phyloP scores from a whole-genome alignment of 2,113 vertebrate genomes.

The Clarias batrachus region DNA sequence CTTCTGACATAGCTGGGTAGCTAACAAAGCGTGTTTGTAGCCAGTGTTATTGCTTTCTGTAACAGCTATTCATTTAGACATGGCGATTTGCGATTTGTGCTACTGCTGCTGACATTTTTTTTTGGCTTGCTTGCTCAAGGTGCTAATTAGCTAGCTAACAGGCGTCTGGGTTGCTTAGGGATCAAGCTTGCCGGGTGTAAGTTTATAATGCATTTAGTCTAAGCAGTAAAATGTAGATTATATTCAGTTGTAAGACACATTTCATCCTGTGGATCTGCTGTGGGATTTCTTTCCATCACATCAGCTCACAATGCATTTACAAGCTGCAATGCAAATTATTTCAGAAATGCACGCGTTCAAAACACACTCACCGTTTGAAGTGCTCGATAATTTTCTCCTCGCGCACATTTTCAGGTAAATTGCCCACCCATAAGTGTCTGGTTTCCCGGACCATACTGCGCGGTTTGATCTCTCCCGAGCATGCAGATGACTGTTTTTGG shows the following conservation, averaged over 20 bases:
- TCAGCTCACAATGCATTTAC: background rate
- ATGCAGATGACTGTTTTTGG: constrained; percentile 70
- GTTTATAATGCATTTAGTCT: background rate
- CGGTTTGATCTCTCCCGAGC: constrained; percentile 73
- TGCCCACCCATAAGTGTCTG: constrained; percentile 99
- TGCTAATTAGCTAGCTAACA: constrained; percentile 19
- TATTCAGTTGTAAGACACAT: background rate
- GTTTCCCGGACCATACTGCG: constrained; percentile 99
- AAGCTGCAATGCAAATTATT: background rate
- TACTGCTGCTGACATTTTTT: constrained; percentile 15
- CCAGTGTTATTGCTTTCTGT: constrained; percentile 14
- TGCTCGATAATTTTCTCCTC: constrained; percentile 99
- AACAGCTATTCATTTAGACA: constrained; percentile 16
- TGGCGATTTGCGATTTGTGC: constrained; percentile 29
- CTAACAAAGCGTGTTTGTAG: background rate
- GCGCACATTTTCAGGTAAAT: constrained; percentile 98
- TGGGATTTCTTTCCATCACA: background rate
- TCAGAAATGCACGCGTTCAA: background rate
- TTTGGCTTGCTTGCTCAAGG: background rate
- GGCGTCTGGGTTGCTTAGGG: background rate
- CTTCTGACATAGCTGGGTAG: background rate
- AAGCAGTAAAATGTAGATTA: background rate
- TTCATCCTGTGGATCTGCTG: background rate
- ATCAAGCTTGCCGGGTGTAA: background rate
- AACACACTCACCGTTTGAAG: constrained; percentile 92